phyloP scores from a whole-genome alignment of 2,113 vertebrate species.

The Crypturellus undulatus region DNA sequence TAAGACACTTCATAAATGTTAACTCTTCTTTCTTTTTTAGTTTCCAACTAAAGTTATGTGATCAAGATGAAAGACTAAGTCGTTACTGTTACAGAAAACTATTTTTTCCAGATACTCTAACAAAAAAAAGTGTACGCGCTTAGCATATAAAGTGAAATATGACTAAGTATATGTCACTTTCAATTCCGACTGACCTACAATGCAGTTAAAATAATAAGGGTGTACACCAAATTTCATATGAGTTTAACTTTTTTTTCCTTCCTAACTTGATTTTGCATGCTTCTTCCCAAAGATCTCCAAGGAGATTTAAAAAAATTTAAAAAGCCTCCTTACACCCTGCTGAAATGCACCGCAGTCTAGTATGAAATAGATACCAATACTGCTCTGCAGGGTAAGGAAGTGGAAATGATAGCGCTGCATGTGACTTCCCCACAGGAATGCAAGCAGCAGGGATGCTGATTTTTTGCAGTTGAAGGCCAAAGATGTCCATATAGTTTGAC shows the following conservation, averaged over 20 bases:
- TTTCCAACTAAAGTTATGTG: not conserved
- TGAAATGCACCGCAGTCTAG: not conserved
- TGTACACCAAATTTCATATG: not conserved
- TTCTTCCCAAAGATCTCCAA: not conserved
- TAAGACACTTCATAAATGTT: not conserved
- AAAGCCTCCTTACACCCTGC: not conserved
- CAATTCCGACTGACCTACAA: not conserved
- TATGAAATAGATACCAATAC: constrained; percentile 1
- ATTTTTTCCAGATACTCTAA: not conserved
- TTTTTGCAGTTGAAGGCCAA: not conserved
- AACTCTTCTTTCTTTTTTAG: not conserved
- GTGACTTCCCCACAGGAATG: constrained; percentile 5
- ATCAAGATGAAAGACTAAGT: not conserved
- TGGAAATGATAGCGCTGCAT: constrained; percentile 1
- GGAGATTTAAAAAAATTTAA: not conserved
- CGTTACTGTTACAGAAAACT: not conserved
- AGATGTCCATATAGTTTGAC: not conserved
- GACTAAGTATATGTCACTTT: not conserved
- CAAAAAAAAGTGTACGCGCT: not conserved
- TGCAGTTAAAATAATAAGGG: not conserved
- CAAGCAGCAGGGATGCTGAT: not conserved
- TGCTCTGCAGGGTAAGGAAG: not conserved
- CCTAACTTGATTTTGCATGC: not conserved
- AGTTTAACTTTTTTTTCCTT: not conserved
- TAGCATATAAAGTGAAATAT: constrained; percentile 4